Conservation (phyloP, 2,113 vertebrate genomes). For the Anguilla japonica region DNA sequence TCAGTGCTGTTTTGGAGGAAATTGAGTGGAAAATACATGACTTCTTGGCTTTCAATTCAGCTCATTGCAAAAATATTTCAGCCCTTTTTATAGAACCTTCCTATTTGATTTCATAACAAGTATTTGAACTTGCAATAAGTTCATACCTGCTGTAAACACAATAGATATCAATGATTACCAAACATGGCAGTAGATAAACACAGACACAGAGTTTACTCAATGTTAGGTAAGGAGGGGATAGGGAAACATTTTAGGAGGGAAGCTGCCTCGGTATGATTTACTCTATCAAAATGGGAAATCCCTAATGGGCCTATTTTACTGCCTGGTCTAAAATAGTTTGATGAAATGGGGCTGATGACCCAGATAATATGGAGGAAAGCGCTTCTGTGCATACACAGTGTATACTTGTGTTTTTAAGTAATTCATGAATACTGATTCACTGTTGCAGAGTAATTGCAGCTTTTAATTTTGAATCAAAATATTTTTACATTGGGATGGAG, state of each 20-base stretch:
- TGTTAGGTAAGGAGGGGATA: background rate
- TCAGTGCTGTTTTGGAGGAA: background rate
- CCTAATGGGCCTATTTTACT: background rate
- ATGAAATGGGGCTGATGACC: background rate
- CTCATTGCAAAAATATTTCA: background rate
- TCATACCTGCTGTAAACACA: background rate
- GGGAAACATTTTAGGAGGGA: background rate
- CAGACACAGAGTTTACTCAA: background rate
- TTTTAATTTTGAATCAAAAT: too few species aligned
- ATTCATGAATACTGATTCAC: too few species aligned
- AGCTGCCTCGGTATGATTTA: background rate
- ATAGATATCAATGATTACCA: background rate
- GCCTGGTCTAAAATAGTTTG: background rate
- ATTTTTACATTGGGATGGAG: too few species aligned
- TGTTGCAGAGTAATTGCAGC: too few species aligned
- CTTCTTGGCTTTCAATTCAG: background rate
- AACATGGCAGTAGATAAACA: background rate
- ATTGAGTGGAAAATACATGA: background rate
- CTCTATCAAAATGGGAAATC: background rate
- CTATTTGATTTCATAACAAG: background rate
- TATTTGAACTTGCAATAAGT: slow-evolving; percentile 42
- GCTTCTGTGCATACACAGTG: background rate
- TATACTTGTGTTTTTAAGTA: too few species aligned
- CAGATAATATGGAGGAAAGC: background rate
- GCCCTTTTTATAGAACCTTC: background rate